Evolutionary conservation across 2,797 vertebrate species (phyloP).

Genomic region (Sebastes jordani): DNA sequence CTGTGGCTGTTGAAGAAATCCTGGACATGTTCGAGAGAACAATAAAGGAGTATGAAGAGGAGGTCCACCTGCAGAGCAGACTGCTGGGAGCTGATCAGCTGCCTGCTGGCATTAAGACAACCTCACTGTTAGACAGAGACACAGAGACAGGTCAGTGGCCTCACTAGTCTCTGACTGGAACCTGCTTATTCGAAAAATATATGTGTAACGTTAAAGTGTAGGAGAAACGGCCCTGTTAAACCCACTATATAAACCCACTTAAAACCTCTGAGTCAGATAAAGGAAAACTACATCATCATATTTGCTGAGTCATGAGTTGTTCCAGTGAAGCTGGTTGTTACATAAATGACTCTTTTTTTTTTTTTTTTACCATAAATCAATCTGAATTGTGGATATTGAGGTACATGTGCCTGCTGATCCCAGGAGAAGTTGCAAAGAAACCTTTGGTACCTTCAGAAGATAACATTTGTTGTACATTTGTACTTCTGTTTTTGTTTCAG

Average conservation of each 20-base stretch:
- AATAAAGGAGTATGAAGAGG: slow-evolving; percentile 14
- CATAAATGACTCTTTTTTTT: neutral
- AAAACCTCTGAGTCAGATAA: neutral
- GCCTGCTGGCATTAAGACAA: neutral
- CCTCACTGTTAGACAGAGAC: neutral
- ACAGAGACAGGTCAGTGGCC: too few relatives aligned
- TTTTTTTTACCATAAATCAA: neutral
- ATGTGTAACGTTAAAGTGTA: neutral
- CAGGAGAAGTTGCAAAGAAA: too few relatives aligned
- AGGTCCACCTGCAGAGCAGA: slow-evolving; percentile 1
- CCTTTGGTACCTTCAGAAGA: neutral
- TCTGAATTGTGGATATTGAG: neutral
- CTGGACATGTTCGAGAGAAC: slow-evolving; percentile 14
- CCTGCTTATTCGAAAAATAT: too few relatives aligned
- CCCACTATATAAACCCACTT: neutral
- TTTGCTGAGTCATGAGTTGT: too few relatives aligned
- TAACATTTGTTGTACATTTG: neutral
- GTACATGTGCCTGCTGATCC: neutral
- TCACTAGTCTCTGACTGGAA: too few relatives aligned
- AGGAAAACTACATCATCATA: neutral
- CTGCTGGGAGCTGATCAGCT: neutral
- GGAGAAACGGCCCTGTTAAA: neutral
- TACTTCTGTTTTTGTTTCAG: neutral
- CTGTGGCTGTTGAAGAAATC: slow-evolving; percentile 24
- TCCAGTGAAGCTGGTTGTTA: neutral